These are phyloP conservation scores for Styela plicata DNA, from an alignment of 23 tunicate species.

Conservation along the genomic window DNA sequence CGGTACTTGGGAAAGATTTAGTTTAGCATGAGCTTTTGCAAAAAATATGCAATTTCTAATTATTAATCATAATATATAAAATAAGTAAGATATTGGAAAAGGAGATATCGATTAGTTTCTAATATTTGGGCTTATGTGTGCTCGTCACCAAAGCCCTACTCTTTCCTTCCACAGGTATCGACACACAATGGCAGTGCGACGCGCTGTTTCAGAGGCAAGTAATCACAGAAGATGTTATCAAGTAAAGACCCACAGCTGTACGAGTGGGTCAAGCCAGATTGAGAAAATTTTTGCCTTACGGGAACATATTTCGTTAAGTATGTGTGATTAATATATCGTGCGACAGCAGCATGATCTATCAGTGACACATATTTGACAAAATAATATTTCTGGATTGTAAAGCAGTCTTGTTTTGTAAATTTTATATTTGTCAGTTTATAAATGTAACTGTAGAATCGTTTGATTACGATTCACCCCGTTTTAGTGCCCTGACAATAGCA, in stretches of 20 bases:
- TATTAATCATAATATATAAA: too few relatives aligned
- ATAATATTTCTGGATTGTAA: too few relatives aligned
- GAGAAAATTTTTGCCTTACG: background rate
- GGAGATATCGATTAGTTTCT: background rate
- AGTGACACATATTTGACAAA: too few relatives aligned
- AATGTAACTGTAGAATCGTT: background rate
- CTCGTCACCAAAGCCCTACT: slow-evolving; percentile 39
- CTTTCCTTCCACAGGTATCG: slow-evolving; percentile 33
- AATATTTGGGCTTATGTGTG: slow-evolving; percentile 26
- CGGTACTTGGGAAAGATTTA: too few relatives aligned
- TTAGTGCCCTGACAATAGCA: background rate
- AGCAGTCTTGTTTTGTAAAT: background rate
- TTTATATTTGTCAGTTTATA: background rate
- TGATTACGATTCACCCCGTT: slow-evolving; percentile 17
- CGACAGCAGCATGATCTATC: too few relatives aligned
- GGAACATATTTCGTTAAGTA: too few relatives aligned
- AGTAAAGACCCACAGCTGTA: background rate
- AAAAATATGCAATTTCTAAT: too few relatives aligned
- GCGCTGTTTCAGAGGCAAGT: slow-evolving; percentile 29
- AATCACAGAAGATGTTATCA: background rate
- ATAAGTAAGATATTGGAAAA: too few relatives aligned
- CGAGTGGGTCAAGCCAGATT: background rate
- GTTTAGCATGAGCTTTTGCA: too few relatives aligned
- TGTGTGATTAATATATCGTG: too few relatives aligned
- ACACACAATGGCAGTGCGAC: slow-evolving; percentile 11